Evolutionary conservation across 2,113 vertebrate genomes (phyloP), one percentile per base, ranked within the genome.

Genomic region (Crotophaga sulcirostris): DNA sequence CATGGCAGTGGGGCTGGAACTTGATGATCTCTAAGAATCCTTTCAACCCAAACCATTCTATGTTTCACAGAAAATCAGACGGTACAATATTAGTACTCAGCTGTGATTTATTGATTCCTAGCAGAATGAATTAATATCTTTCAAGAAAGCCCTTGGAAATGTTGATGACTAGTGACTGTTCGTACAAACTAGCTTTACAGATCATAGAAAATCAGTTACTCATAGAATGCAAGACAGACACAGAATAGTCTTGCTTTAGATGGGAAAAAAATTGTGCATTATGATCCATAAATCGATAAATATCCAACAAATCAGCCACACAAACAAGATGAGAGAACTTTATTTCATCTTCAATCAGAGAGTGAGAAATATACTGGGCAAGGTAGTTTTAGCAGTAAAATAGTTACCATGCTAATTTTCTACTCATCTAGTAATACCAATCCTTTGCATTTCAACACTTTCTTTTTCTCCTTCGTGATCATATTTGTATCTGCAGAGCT

Each of bases 161-260:
- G 86, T 66, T 90, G 84, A 94, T 63, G 74, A 59, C 45, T 84
- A 89, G 80, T 0, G 6, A 94, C 76, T 96, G 96, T 96, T 31
- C 90, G 94, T 58, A 97, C 63, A 94, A 96, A 97, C 88, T 86
- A 45, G 77, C 95, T 97, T 97, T 95, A 96, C 90, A 95, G 95
- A 97, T 96, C 91, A 96, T 82, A 89, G 93, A 93, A 96, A 96
- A 98, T 97, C 97, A 95, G 96, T 98, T 97, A 96, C 95, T 98
- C 97, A 95, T 67, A 92, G 90, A 91, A 84, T 92, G 92, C 63
- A 83, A 90, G 95, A 94, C 95, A 97, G 90, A 87, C 91, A 96
- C 55, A 91, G 97, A 97, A 97, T 97, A 96, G 93, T 90, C 95
- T 95, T 95, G 83, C 75, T 86, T 87, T 93, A 96, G 94, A 98